Percentiles rank a stretch among this genome's conserved stretches.
phyloP scores from a whole-genome alignment of 1,140 invertebrate species.

The Rhysida immarginata region DNA sequence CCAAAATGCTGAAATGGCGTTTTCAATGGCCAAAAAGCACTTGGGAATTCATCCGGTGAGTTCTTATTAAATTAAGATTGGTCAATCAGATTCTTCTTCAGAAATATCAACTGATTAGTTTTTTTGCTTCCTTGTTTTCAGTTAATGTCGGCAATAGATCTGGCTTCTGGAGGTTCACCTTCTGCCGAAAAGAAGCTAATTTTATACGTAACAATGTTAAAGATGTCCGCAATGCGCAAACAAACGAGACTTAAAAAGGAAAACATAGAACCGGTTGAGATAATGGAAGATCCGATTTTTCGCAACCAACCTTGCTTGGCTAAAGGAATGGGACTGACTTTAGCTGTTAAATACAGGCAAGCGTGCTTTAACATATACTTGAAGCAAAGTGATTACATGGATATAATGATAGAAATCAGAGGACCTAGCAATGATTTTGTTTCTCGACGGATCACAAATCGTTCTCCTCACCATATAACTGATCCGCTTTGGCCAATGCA shows the following conservation, averaged over 20 bases:
- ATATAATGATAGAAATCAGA: slow-evolving; percentile 22
- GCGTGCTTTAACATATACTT: slow-evolving; percentile 23
- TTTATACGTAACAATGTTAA: slow-evolving; percentile 1
- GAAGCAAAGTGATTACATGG: slow-evolving; percentile 17
- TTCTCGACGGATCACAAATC: slow-evolving; percentile 20
- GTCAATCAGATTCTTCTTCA: background rate
- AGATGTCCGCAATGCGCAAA: slow-evolving; percentile 18
- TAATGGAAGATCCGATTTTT: slow-evolving; percentile 9
- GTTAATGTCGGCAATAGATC: background rate
- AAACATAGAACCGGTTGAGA: background rate
- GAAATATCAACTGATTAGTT: background rate
- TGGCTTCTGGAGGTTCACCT: background rate
- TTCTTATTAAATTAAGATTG: too few relatives aligned
- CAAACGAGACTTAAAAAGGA: slow-evolving; percentile 25
- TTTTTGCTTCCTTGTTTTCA: background rate
- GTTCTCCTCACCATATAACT: slow-evolving; percentile 11
- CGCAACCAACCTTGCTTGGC: slow-evolving; percentile 10
- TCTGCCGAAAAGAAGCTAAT: background rate
- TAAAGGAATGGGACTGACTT: slow-evolving; percentile 21
- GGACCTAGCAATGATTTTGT: slow-evolving; percentile 22
- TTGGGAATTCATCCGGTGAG: slow-evolving; percentile 25
- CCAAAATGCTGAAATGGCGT: slow-evolving; percentile 28
- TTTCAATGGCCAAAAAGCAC: slow-evolving; percentile 24
- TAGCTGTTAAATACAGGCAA: slow-evolving; percentile 21
- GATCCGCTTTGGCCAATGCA: background rate